phyloP scores from a whole-genome alignment of 2,113 vertebrate genomes.

The Charadrius vociferus region DNA sequence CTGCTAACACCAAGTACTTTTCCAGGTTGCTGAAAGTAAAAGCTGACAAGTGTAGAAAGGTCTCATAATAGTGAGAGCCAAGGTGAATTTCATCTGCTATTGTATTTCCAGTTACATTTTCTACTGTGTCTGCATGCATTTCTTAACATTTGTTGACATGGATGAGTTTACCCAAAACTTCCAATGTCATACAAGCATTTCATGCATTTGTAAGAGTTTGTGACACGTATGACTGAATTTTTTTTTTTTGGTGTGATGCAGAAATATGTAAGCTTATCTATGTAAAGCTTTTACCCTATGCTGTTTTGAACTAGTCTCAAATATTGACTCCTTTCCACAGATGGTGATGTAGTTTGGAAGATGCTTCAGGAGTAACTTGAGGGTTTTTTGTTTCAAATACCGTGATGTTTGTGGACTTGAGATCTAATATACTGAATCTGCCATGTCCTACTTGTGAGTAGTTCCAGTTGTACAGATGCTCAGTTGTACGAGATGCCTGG shows the following conservation, averaged over 20 bases:
- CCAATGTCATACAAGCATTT: neutral
- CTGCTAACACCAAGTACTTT: neutral
- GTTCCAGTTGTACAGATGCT: constrained; percentile 21
- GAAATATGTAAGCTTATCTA: neutral
- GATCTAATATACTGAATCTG: neutral
- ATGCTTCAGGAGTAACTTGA: neutral
- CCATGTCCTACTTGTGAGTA: neutral
- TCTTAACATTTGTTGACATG: neutral
- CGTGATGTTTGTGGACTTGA: neutral
- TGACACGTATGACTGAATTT: neutral
- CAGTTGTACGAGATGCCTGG: neutral
- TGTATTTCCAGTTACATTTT: neutral
- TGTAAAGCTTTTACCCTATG: neutral
- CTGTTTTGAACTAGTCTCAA: neutral
- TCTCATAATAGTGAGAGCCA: neutral
- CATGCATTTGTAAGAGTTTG: neutral
- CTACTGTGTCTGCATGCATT: neutral
- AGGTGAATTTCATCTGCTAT: neutral
- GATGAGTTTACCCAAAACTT: neutral
- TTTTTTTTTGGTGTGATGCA: neutral
- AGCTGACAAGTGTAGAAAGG: neutral
- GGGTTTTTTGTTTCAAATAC: neutral
- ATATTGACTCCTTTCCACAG: constrained; percentile 20
- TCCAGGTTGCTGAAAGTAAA: neutral
- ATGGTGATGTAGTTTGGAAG: constrained; percentile 34